A percentile compares a stretch with the other conserved stretches of the same genome.
These are phyloP conservation scores for Heliopora coerulea DNA, from an alignment of 92 coral and sea anemone species.

Conservation along the genomic window DNA sequence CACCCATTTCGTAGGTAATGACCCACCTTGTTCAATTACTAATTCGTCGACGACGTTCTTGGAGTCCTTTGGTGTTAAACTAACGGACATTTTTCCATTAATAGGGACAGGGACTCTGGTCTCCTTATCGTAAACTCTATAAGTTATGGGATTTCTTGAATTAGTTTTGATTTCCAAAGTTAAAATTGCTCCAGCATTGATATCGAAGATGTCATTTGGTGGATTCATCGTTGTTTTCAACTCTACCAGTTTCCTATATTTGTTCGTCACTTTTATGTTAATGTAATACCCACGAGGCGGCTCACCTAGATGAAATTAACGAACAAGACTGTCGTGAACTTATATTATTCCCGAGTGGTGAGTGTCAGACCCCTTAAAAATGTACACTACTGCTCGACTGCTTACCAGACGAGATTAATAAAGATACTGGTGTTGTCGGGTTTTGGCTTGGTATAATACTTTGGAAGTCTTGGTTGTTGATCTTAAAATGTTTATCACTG, in stretches of 20 bases:
- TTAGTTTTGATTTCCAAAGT: slow-evolving; percentile 1
- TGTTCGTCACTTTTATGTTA: slow-evolving; percentile 1
- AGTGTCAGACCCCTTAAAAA: too few species aligned
- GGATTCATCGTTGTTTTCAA: slow-evolving; percentile 16
- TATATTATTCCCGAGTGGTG: too few species aligned
- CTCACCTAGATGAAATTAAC: background rate
- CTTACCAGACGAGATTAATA: background rate
- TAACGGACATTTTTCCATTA: background rate
- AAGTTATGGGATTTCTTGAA: background rate
- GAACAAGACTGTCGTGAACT: background rate
- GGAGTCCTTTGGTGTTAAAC: background rate
- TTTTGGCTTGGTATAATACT: background rate
- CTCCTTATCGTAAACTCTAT: slow-evolving; percentile 18
- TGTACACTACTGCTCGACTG: too few species aligned
- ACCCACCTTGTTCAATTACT: too few species aligned
- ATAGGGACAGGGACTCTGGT: slow-evolving; percentile 10
- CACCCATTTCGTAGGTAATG: too few species aligned
- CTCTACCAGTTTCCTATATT: slow-evolving; percentile 1
- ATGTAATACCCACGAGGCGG: background rate
- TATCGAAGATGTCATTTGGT: slow-evolving; percentile 3
- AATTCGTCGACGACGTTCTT: background rate
- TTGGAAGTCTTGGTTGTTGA: slow-evolving; percentile 18
- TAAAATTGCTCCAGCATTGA: slow-evolving; percentile 7
- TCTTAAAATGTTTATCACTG: slow-evolving; percentile 4
- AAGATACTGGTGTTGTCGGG: background rate